Evolutionary conservation across 2,113 vertebrate species (phyloP).

Genomic region (Rhynchomys soricoides): DNA sequence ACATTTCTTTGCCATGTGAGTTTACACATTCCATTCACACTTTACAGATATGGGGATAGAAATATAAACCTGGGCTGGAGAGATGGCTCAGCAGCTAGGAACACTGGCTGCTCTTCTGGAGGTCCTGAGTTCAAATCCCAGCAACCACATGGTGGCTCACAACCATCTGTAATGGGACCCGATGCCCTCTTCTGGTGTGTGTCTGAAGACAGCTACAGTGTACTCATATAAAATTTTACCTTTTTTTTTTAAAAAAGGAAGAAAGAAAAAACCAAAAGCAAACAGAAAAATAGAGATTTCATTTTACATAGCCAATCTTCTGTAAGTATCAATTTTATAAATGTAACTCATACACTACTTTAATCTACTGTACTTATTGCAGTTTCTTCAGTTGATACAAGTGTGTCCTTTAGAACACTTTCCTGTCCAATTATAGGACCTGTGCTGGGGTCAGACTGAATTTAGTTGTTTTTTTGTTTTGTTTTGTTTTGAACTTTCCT

Average conservation of each 20-base stretch:
- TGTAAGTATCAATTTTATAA: neutral
- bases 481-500: too few species aligned
- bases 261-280: neutral
- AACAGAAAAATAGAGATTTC: neutral
- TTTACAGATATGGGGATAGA: neutral
- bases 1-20: constrained; percentile 1
- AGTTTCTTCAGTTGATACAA: neutral
- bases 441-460: neutral
- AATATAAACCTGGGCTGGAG: too few species aligned
- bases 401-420: neutral
- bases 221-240: too few species aligned
- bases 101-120: too few species aligned
- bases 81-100: too few species aligned
- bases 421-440: neutral
- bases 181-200: too few species aligned
- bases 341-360: neutral
- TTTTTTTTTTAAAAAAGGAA: too few species aligned
- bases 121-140: too few species aligned
- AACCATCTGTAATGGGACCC: too few species aligned
- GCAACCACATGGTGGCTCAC: too few species aligned
- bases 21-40: neutral
- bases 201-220: too few species aligned
- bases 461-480: neutral
- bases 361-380: neutral
- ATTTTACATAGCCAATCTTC: neutral